Base-by-base conservation (phyloP, 2,113 vertebrate species). In the Chrysemys picta region DNA sequence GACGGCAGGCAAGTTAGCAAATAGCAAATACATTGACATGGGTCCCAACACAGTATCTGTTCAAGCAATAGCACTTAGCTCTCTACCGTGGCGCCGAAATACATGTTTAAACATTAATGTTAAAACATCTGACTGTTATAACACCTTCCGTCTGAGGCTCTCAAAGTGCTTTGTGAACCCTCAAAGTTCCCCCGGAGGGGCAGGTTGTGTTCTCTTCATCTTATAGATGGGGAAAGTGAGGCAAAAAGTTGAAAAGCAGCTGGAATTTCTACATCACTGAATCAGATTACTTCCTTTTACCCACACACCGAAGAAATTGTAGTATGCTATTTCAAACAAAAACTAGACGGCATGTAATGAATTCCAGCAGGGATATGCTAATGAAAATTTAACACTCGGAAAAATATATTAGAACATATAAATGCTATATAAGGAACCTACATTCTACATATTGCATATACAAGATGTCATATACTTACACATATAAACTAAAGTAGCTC, bases 381-480 rank as follows among this genome's bases (percentile, higher is more conserved):
- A 91, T 93, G 85, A 84, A 94, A 95, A 80, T 52, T 19, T 45
- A 69, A 87, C 56, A 86, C 82, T 94, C 86, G 16, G 65, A 62
- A 56, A 84, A 93, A 95, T 13, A 22, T 13, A 45, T 13, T 45
- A 78, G n/a, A 72, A 47, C 13, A 78, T 47, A 45, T 91, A 50
- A 88, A n/a, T 59, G 62, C 56, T 57, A 1, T 3, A 78, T 11
- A 17, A 94, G 76, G 31, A 82, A 80, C 38, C 69, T 29, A 69
- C 24, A 57, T 80, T 86, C 81, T 53, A 10, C 76, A 42, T 50
- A 85, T 1, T 7, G 42, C 82, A 59, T 10, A 82, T 90, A 95
- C 59, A 86, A 84, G 89, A 89, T 79, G 56, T 47, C 80, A 31
- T 0, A 52, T 57, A 62, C 84, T 94, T 87, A 42, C 65, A 78